Conservation (phyloP, 2,888 invertebrate species). For the Nomada hirtipes region DNA sequence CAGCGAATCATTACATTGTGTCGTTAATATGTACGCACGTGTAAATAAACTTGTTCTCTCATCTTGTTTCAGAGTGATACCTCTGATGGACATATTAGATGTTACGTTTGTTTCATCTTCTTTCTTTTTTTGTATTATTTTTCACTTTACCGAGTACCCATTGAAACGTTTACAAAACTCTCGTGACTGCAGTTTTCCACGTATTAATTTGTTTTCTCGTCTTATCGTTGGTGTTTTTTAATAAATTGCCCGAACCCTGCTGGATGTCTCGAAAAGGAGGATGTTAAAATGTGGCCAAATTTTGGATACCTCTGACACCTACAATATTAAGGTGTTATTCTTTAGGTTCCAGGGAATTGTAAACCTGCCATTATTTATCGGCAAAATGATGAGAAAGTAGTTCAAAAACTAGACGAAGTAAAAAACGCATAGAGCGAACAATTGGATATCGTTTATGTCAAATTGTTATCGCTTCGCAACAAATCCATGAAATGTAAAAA, state of each 20-base stretch:
- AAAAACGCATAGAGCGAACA: no score
- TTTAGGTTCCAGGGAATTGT: no score
- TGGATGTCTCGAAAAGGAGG: constrained; percentile 62
- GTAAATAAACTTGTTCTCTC: constrained; percentile 76
- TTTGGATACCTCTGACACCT: no score
- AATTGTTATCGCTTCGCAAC: no score
- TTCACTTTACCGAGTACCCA: constrained; percentile 75
- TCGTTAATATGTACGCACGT: constrained; percentile 75
- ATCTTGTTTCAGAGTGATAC: constrained; percentile 73
- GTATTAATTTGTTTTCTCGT: constrained; percentile 63
- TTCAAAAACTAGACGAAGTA: no score
- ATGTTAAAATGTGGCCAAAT: no score
- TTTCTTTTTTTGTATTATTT: constrained; percentile 46
- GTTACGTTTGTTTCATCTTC: constrained; percentile 61
- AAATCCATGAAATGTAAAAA: no score
- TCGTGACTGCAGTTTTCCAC: constrained; percentile 75
- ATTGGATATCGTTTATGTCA: no score
- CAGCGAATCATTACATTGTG: constrained; percentile 80
- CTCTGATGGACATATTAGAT: constrained; percentile 75
- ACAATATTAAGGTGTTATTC: no score
- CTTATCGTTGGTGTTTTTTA: constrained; percentile 67
- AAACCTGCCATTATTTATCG: no score
- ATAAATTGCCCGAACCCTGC: constrained; percentile 74
- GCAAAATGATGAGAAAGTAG: no score
- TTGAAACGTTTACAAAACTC: constrained; percentile 77